These are phyloP conservation scores for Spilogale gracilis DNA, from an alignment of 2,113 vertebrate genomes.

Conservation along the genomic window DNA sequence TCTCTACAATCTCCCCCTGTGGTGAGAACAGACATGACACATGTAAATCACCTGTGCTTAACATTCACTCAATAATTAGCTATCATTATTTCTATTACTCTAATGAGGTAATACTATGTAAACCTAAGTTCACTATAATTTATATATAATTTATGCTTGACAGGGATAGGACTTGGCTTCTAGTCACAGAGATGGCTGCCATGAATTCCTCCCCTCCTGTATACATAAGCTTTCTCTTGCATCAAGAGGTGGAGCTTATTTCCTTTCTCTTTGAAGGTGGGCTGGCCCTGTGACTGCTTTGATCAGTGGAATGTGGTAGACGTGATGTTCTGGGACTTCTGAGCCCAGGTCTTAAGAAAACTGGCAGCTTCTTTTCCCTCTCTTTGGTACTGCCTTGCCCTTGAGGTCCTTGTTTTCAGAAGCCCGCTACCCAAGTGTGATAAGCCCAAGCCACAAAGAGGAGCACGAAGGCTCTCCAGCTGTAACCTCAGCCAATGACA, in stretches of 20 bases:
- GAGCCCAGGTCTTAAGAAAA: not conserved
- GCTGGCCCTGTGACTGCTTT: not conserved
- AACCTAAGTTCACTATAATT: not conserved
- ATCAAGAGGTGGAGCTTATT: not conserved
- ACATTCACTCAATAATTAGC: not conserved
- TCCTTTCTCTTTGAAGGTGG: not conserved
- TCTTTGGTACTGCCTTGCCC: not conserved
- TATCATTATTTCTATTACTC: not conserved
- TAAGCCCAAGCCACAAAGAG: not conserved
- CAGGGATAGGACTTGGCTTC: not conserved
- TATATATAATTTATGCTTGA: not conserved
- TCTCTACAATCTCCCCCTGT: not conserved
- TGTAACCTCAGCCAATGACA: not conserved
- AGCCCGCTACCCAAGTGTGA: not conserved
- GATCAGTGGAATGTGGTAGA: not conserved
- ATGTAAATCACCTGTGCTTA: not conserved
- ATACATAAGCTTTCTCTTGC: not conserved
- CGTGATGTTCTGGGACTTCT: not conserved
- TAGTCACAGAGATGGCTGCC: accelerated
- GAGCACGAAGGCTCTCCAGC: accelerated
- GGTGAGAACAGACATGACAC: not conserved
- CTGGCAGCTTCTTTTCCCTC: not conserved
- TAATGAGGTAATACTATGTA: not conserved
- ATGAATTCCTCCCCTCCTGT: not conserved
- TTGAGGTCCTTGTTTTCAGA: not conserved